Evolutionary conservation across 2,888 invertebrate genomes (phyloP), one percentile per base, ranked within the genome.

Genomic region (Clepsis dumicolana): DNA sequence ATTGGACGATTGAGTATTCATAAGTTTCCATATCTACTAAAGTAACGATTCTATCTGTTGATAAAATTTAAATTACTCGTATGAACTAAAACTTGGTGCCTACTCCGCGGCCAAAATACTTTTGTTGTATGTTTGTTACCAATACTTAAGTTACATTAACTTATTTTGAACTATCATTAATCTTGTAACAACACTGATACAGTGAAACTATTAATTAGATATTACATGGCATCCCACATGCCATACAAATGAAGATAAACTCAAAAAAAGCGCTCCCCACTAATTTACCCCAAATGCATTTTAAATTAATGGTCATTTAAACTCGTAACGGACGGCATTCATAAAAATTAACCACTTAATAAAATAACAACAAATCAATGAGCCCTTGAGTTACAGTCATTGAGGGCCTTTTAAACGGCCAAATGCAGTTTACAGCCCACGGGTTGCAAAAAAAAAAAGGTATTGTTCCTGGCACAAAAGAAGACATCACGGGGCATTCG

Each of bases 391-490:
- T 85, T 84, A 84, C 79, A 84, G 76, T 85, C 87, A 90, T 86
- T 86, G 83, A 83, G 76, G 75, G 77, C 80, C 83, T 81, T 84
- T 80, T 77, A 73, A 70, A 77, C 84, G 88, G 88, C 86, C 72
- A 75, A 77, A 79, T 82, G 83, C 85, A 88, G 88, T 90, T 91
- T 90, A 86, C 81, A 16, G 48, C 48, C 48, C 21, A 12, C 79
- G 82, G 77, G 73, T 82, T 84, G 91, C 91, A 89, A 92, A 92
- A 67, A 52, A 29, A 35, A 56, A 93, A 91, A 82, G 69, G 87
- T 72, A 86, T 92, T 93, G 91, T 92, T 80, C 73, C 78, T 74
- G 80, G 79, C 85, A 91, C 88, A 93, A 93, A 91, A 87, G 93
- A 92, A 93, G 93, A 93, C 88, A 90, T 93, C 91, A 89, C 76